Evolutionary conservation across 53 echinoderm and acorn worm species (phyloP), one percentile per base, ranked within the genome.

Genomic region (Echinarachnius parma): DNA sequence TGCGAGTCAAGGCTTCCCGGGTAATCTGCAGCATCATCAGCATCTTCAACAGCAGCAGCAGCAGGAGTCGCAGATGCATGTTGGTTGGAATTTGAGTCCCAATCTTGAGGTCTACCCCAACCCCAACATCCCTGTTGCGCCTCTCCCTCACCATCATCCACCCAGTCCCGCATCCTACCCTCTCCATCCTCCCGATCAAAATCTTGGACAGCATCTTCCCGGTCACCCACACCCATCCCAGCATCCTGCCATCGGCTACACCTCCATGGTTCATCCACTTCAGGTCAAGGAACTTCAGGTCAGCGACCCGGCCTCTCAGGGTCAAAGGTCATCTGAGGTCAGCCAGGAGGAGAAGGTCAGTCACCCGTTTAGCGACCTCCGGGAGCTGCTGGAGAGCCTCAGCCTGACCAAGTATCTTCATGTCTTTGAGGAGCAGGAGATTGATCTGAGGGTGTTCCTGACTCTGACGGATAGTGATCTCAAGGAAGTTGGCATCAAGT

Each of bases 401-500:
- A 83, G 84, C 44, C 46, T 98, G 60, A 77, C 46, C 59, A 98
- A 98, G 53, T 98, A 98, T 77, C 55, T 77, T 53, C 70, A 66
- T 28, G 62, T 88, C 20, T 98, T 98, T 63, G 90, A 87, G 34
- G 98, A 98, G 61, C 88, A 92, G 64, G 98, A 98, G 44, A 92
- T 98, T 15, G 98, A 98, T 49, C 46, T 98, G 39, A 80, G 91
- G 63, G 91, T 98, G 9, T 98, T 98, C 30, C 78, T 98, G 53
- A 98, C 98, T 9, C 59, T 98, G 46, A 98, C 88, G 1, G 98
- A 98, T 64, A 83, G 80, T 62, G 98, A 98, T 31, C 76, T 98
- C 53, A 98, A 91, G 31, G 98, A 98, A 80, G 92, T 98, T 31
- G 98, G 98, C 3, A 98, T 98, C 53, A 98, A 88, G 98, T 96